Conservation (phyloP, 2,113 vertebrate species). For the Rutilus rutilus region DNA sequence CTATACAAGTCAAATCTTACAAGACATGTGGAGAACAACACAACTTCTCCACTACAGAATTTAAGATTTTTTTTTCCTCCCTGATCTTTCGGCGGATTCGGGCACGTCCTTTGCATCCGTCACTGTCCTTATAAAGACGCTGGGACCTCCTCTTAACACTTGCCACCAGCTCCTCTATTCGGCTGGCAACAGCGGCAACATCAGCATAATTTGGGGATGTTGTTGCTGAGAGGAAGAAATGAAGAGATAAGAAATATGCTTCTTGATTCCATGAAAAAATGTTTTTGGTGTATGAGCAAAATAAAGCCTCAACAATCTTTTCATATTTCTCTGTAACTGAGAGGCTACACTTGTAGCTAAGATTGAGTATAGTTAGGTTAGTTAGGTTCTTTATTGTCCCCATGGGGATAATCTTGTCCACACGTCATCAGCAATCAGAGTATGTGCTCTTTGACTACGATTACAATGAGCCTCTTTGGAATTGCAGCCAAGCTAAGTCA, state of each 20-base stretch:
- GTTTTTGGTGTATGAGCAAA: neutral
- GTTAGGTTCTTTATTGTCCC: neutral
- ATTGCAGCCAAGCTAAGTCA: too few species aligned
- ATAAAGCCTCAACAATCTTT: neutral
- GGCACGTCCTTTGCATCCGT: neutral
- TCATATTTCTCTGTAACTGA: neutral
- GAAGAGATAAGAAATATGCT: neutral
- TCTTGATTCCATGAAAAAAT: neutral
- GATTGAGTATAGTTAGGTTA: neutral
- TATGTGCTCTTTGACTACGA: neutral
- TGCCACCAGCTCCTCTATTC: slow-evolving; percentile 14
- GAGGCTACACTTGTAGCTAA: neutral
- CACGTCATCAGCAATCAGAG: neutral
- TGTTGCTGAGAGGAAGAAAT: neutral
- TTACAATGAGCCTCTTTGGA: too few species aligned
- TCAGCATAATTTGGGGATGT: neutral
- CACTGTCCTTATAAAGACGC: neutral
- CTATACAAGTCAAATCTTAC: too few species aligned
- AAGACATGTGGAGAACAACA: too few species aligned
- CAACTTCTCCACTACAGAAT: neutral
- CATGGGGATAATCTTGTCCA: neutral
- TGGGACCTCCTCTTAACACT: neutral
- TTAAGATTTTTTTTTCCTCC: neutral
- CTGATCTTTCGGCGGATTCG: slow-evolving; percentile 1
- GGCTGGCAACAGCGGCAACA: neutral